Conservation (phyloP, 2,113 vertebrate species). For the Burhinus oedicnemus region DNA sequence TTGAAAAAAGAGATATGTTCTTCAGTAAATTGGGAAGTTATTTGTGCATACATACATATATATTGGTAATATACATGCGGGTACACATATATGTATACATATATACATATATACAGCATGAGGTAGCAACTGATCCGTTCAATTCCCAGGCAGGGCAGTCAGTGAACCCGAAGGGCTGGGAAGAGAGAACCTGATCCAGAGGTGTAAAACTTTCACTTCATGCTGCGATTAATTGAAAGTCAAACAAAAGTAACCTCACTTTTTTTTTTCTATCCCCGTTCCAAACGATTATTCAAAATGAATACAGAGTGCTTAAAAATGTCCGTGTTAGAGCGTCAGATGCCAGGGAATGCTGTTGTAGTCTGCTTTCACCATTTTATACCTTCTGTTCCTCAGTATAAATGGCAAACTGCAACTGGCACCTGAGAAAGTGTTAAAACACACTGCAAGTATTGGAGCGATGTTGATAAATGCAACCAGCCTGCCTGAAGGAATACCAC, state of each 20-base stretch:
- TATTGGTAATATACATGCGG: background rate
- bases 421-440: slow-evolving; percentile 69
- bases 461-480: slow-evolving; percentile 70
- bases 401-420: slow-evolving; percentile 65
- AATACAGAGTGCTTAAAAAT: background rate
- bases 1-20: background rate
- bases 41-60: background rate
- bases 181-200: background rate
- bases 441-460: slow-evolving; percentile 63
- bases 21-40: background rate
- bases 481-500: slow-evolving; percentile 58
- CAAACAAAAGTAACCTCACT: background rate
- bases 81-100: fast-evolving
- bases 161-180: background rate
- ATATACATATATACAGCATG: background rate
- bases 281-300: slow-evolving; percentile 18
- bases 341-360: slow-evolving; percentile 35
- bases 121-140: background rate
- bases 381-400: slow-evolving; percentile 53
- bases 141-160: background rate
- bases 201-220: background rate
- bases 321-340: background rate
- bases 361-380: slow-evolving; percentile 41
- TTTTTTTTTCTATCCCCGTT: background rate
- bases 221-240: background rate